These are phyloP conservation scores for Drosophila punjabiensis DNA, from an alignment of 1,140 invertebrate genomes.

Conservation along the genomic window DNA sequence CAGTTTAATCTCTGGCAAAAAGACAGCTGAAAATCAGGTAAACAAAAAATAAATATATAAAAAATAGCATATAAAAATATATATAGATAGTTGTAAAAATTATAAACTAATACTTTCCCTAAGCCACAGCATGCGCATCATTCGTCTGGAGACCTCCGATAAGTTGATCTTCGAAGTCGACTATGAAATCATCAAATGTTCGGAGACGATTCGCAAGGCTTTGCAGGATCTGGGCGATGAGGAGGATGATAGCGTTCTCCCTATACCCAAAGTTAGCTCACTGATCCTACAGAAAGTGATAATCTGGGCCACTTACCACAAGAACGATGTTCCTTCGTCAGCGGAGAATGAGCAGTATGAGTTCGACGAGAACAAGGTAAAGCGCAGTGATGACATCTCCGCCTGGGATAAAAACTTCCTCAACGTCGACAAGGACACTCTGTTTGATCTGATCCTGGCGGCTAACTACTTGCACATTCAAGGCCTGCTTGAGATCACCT, in stretches of 20 bases:
- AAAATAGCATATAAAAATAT: background rate
- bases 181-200: conserved; percentile 98
- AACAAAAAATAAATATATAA: no score
- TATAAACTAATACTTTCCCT: background rate
- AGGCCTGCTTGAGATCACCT: conserved; percentile 97
- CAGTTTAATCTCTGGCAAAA: background rate
- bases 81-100: no score
- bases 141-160: conserved; percentile 95
- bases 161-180: conserved; percentile 98
- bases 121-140: conserved; percentile 91
- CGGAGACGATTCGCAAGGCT: conserved; percentile 99
- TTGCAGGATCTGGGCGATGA: conserved; percentile 98
- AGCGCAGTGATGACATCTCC: conserved; percentile 98
- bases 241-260: conserved; percentile 96
- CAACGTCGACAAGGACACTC: conserved; percentile 98
- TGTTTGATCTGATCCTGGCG: conserved; percentile 97
- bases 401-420: conserved; percentile 99
- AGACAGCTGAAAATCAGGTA: background rate
- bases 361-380: conserved; percentile 99
- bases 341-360: conserved; percentile 97
- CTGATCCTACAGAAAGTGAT: conserved; percentile 98
- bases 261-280: conserved; percentile 98
- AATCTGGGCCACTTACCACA: conserved; percentile 96
- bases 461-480: conserved; percentile 99
- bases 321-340: conserved; percentile 92